phyloP scores from a whole-genome alignment of 37 sponge, comb jelly and placozoan species.

The Spongilla lacustris region DNA sequence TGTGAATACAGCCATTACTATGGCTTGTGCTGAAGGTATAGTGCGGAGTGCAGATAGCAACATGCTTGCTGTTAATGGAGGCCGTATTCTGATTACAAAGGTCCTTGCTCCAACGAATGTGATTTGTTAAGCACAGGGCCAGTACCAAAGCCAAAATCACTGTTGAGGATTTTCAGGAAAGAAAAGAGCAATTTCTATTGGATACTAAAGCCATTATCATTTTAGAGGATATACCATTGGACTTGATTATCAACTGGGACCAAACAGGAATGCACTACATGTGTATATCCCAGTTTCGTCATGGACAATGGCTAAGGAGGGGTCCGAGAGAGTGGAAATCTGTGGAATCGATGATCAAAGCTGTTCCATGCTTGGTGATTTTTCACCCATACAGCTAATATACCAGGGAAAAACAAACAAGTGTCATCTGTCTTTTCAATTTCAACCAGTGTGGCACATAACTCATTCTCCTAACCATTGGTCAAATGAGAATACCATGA shows the following conservation, averaged over 20 bases:
- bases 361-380: conserved; percentile 47
- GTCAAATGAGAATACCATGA: conserved; percentile 64
- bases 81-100: conserved; percentile 47
- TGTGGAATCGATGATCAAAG: conserved; percentile 57
- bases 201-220: conserved; percentile 40
- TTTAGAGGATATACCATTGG: conserved; percentile 68
- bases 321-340: conserved; percentile 52
- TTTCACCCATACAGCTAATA: conserved; percentile 58
- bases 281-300: conserved; percentile 55
- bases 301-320: conserved; percentile 65
- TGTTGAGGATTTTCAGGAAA: conserved; percentile 26
- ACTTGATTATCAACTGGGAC: conserved; percentile 66
- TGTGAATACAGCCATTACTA: conserved; percentile 57
- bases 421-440: conserved; percentile 36
- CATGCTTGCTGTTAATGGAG: conserved; percentile 36
- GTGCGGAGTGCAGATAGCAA: conserved; percentile 40
- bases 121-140: conserved; percentile 57
- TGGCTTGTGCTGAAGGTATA: conserved; percentile 50
- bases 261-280: conserved; percentile 67
- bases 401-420: conserved; percentile 48
- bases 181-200: conserved; percentile 56
- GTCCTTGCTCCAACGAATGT: conserved; percentile 54
- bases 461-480: conserved; percentile 56
- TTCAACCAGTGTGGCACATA: conserved; percentile 61
- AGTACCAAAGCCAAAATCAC: conserved; percentile 53